Evolutionary conservation across 2,888 invertebrate genomes (phyloP).

Genomic region (Pasiphila rectangulata): DNA sequence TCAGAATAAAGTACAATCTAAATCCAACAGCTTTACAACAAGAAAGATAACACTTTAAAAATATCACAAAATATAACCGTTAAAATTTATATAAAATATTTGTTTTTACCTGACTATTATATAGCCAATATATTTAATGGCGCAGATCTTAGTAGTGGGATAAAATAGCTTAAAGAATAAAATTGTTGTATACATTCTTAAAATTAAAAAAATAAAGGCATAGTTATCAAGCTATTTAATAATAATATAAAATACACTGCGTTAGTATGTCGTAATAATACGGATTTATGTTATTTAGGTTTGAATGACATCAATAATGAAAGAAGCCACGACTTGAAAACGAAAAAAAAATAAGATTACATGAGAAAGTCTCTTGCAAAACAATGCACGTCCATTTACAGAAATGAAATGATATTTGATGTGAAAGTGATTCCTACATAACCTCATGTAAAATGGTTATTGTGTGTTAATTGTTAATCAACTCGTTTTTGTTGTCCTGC

Average conservation of each 20-base stretch:
- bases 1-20: neutral
- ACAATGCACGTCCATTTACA: constrained; percentile 14
- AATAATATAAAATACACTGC: too few species aligned
- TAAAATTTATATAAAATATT: too few species aligned
- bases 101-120: too few species aligned
- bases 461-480: constrained; percentile 25
- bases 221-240: too few species aligned
- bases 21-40: neutral
- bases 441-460: constrained; percentile 15
- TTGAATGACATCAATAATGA: neutral
- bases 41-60: neutral
- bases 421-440: constrained; percentile 20
- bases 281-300: too few species aligned
- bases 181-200: too few species aligned
- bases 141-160: too few species aligned
- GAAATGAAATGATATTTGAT: constrained; percentile 9
- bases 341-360: constrained; percentile 1
- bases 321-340: neutral
- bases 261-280: too few species aligned
- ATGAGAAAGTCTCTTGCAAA: constrained; percentile 12
- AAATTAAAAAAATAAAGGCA: too few species aligned
- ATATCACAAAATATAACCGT: neutral
- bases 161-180: too few species aligned
- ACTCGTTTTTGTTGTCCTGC: constrained; percentile 17
- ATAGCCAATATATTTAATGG: too few species aligned